These are phyloP conservation scores for Acleris sparsana DNA, from an alignment of 2,888 invertebrate species.

Conservation along the genomic window DNA sequence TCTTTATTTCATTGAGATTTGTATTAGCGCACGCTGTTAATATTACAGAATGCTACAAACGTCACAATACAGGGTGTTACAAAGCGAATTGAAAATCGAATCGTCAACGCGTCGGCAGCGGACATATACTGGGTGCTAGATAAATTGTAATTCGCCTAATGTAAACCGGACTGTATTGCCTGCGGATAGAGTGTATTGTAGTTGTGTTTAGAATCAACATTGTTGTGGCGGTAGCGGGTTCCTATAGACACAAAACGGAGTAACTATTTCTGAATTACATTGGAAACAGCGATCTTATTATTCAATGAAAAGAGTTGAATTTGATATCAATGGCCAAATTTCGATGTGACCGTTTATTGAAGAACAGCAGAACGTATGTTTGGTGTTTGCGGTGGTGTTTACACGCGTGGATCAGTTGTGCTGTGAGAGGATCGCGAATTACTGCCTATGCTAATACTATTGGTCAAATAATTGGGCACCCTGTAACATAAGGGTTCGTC, in stretches of 20 bases:
- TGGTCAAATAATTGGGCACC: background rate
- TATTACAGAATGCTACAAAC: background rate
- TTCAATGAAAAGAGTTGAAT: too few species aligned
- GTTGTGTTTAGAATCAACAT: constrained; percentile 2
- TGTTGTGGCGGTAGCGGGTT: background rate
- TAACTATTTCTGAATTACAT: too few species aligned
- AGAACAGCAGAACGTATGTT: background rate
- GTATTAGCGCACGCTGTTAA: background rate
- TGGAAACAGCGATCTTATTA: too few species aligned
- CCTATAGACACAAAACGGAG: too few species aligned
- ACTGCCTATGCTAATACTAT: background rate
- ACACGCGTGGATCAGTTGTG: constrained; percentile 1
- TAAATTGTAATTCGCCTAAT: background rate
- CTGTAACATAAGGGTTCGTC: too few species aligned
- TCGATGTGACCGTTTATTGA: too few species aligned
- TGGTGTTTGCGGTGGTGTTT: constrained; percentile 13
- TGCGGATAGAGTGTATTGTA: background rate
- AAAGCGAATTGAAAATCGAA: constrained; percentile 34
- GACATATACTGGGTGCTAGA: constrained; percentile 28
- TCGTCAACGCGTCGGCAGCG: constrained; percentile 23
- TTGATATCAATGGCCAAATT: too few species aligned
- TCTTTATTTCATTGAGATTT: too few species aligned
- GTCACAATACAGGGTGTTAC: constrained; percentile 10
- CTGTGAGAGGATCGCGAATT: background rate
- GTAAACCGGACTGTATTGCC: constrained; percentile 2